Conservation (phyloP, 1,140 invertebrate genomes). For the Euura lappo region DNA sequence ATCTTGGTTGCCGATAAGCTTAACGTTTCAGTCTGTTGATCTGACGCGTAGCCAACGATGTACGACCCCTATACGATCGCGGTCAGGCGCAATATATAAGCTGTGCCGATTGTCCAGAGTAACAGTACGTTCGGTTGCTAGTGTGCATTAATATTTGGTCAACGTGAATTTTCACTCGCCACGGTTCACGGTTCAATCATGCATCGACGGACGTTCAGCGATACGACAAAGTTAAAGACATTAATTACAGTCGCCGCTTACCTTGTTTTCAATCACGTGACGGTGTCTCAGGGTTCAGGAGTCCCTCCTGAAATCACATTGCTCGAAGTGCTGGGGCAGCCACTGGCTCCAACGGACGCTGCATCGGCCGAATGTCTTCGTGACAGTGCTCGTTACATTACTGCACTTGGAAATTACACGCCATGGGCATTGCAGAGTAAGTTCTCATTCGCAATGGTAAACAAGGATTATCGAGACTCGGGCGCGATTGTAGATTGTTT, state of each 20-base stretch:
- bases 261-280: not conserved
- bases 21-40: too few relatives aligned
- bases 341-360: slow-evolving; percentile 33
- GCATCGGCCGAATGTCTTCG: slow-evolving; percentile 32
- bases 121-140: slow-evolving; percentile 2
- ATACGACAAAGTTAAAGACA: too few relatives aligned
- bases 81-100: not conserved
- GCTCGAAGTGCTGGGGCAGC: slow-evolving; percentile 28
- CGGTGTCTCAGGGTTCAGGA: not conserved
- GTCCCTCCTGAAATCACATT: slow-evolving; percentile 32
- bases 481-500: too few relatives aligned
- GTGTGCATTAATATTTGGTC: not conserved
- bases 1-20: too few relatives aligned
- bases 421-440: slow-evolving; percentile 50
- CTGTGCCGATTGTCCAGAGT: not conserved
- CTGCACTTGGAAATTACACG: slow-evolving; percentile 31
- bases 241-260: too few relatives aligned
- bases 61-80: not conserved
- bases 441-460: slow-evolving; percentile 13
- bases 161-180: not conserved
- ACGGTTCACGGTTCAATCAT: too few relatives aligned
- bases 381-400: slow-evolving; percentile 36
- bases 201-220: too few relatives aligned
- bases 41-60: not conserved
- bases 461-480: too few relatives aligned